Conservation (phyloP, 2,888 invertebrate genomes). For the Cylindroiulus punctatus region DNA sequence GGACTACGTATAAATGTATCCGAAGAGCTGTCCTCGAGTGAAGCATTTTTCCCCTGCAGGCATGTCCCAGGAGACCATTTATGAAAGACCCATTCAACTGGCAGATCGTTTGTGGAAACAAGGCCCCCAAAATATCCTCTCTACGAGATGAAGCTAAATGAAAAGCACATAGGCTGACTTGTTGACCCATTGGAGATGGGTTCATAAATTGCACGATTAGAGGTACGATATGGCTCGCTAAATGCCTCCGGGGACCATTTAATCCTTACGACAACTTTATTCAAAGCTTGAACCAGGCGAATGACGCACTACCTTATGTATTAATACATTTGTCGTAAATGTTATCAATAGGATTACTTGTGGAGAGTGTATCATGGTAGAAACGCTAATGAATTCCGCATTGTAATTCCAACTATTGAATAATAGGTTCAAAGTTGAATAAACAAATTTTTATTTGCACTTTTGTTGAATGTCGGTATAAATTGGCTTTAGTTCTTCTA, state of each 20-base stretch:
- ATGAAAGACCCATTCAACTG: background rate
- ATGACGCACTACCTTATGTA: background rate
- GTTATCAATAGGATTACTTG: no score
- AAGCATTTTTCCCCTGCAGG: background rate
- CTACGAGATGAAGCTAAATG: background rate
- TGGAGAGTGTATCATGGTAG: no score
- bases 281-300: background rate
- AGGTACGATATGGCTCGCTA: background rate
- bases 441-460: no score
- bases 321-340: background rate
- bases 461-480: no score
- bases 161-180: background rate
- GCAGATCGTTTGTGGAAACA: background rate
- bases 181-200: background rate
- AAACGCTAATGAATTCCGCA: no score
- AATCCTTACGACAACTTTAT: background rate
- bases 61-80: background rate
- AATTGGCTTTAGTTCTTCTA: no score
- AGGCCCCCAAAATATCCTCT: background rate
- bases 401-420: no score
- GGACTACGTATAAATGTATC: no score
- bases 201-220: slow-evolving; percentile 17
- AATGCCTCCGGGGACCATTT: background rate
- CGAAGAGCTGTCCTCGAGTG: background rate
- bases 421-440: no score